phyloP scores from a whole-genome alignment of 92 coral and sea anemone genomes.

The Desmophyllum pertusum region DNA sequence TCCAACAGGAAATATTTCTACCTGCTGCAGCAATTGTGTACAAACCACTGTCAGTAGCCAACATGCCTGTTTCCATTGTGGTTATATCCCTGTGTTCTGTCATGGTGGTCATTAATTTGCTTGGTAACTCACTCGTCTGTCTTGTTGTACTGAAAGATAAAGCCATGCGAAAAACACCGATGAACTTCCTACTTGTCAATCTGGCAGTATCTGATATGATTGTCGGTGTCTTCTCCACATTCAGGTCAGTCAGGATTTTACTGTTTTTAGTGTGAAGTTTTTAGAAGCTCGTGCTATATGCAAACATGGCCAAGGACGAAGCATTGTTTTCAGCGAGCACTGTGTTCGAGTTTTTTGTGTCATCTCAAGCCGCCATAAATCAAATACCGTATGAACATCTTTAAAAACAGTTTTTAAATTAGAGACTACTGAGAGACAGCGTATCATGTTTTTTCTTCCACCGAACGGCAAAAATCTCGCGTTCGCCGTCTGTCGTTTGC shows the following conservation, averaged over 20 bases:
- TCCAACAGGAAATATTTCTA: too few species aligned
- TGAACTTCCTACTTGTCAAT: slow-evolving; percentile 67
- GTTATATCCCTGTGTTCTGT: slow-evolving; percentile 7
- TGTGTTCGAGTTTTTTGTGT: not conserved
- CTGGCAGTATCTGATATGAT: slow-evolving; percentile 68
- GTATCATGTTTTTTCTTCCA: too few species aligned
- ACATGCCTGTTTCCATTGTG: not conserved
- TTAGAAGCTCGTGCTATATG: too few species aligned
- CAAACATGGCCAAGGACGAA: too few species aligned
- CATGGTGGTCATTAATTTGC: slow-evolving; percentile 52
- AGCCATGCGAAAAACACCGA: slow-evolving; percentile 63
- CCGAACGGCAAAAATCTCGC: too few species aligned
- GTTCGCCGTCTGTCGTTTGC: too few species aligned
- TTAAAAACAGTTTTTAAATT: too few species aligned
- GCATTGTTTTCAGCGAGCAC: not conserved
- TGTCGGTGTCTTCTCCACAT: slow-evolving; percentile 59
- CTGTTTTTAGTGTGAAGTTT: too few species aligned
- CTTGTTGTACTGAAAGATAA: slow-evolving; percentile 55
- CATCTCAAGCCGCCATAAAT: not conserved
- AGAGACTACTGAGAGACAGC: too few species aligned
- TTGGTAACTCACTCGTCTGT: slow-evolving; percentile 65
- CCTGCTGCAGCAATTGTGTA: too few species aligned
- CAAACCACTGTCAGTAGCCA: too few species aligned
- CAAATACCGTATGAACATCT: not conserved
- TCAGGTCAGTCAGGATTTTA: slow-evolving; percentile 30